Evolutionary conservation across 2,113 vertebrate species (phyloP).

Genomic region (Chrysochloris asiatica): DNA sequence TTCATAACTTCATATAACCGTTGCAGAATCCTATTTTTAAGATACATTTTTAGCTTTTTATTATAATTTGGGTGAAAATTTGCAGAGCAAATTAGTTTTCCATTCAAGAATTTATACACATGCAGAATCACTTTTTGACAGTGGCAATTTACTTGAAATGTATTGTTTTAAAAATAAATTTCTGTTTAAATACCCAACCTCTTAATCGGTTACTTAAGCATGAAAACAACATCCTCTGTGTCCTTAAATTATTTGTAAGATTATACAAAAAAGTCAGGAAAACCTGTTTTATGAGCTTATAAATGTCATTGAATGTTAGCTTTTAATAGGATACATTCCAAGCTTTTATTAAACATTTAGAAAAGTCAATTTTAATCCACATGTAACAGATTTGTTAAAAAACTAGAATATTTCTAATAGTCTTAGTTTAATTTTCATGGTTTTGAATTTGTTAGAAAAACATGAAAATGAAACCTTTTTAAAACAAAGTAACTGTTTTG

Average conservation of each 20-base stretch:
- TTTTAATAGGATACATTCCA: slow-evolving; percentile 61
- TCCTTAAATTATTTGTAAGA: slow-evolving; percentile 45
- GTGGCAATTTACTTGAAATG: not conserved
- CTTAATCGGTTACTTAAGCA: not conserved
- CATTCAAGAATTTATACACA: too few relatives aligned
- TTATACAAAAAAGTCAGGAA: slow-evolving; percentile 30
- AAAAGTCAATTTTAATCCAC: slow-evolving; percentile 6
- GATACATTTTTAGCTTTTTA: too few relatives aligned
- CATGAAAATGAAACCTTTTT: not conserved
- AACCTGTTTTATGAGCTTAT: slow-evolving; percentile 68
- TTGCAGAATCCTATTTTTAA: not conserved
- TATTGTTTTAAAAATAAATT: slow-evolving; percentile 5
- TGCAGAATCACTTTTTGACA: not conserved
- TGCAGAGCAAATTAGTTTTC: too few relatives aligned
- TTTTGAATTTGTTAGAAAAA: slow-evolving; percentile 39
- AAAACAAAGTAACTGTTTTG: slow-evolving; percentile 36
- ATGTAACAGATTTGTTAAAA: slow-evolving; percentile 42
- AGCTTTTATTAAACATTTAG: not conserved
- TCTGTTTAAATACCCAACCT: not conserved
- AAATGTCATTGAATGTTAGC: slow-evolving; percentile 57
- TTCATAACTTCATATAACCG: not conserved
- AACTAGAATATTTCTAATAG: not conserved
- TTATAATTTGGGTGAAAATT: too few relatives aligned
- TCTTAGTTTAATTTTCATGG: slow-evolving; percentile 25
- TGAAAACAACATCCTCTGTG: not conserved